phyloP scores from a whole-genome alignment of 2,113 vertebrate genomes.

The Cynopterus brachyotis region DNA sequence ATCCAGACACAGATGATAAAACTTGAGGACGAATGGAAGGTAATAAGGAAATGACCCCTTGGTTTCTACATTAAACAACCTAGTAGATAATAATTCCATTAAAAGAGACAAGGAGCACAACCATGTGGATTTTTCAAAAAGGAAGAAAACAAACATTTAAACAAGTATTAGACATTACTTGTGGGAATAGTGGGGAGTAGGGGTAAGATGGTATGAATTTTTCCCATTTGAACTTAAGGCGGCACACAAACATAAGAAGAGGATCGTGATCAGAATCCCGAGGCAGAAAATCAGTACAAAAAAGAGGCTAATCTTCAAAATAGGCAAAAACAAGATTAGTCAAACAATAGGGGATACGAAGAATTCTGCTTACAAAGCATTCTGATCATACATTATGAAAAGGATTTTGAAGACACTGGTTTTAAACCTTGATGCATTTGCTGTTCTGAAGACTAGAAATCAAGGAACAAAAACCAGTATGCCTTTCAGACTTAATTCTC shows the following conservation, averaged over 20 bases:
- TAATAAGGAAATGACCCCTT: background rate
- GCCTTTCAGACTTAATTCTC: slow-evolving; percentile 29
- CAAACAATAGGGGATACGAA: background rate
- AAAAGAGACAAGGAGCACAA: background rate
- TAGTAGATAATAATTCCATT: background rate
- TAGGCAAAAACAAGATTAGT: background rate
- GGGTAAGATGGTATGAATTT: background rate
- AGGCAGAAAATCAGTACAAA: background rate
- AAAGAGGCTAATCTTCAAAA: slow-evolving; percentile 39
- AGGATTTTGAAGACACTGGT: background rate
- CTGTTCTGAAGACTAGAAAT: slow-evolving; percentile 17
- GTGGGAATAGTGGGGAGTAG: background rate
- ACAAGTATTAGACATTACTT: background rate
- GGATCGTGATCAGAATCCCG: slow-evolving; percentile 56
- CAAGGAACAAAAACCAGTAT: slow-evolving; percentile 53
- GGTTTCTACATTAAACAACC: background rate
- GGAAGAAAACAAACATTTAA: background rate
- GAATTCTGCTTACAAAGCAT: background rate
- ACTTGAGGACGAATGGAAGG: background rate
- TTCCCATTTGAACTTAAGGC: background rate
- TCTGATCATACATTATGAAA: slow-evolving; percentile 37
- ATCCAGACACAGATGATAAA: background rate
- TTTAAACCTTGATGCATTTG: slow-evolving; percentile 40
- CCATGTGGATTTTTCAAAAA: background rate
- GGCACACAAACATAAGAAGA: slow-evolving; percentile 36